Base-by-base conservation (phyloP, 2,113 vertebrate species). In the Hippoglossus stenolepis region DNA sequence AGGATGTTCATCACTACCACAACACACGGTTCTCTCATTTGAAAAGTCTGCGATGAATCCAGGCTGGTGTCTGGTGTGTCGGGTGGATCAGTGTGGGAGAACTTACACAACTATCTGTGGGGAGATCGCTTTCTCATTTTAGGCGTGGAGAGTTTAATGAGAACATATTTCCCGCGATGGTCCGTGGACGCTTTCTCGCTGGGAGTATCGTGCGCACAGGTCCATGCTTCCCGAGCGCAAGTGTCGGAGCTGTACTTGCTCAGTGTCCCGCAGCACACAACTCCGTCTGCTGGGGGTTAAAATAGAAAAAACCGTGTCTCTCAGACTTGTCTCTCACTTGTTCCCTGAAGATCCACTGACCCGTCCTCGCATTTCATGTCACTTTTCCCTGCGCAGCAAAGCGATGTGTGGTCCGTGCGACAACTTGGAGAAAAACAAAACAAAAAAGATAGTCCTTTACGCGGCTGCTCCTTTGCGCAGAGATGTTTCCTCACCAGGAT, bases 181-280 rank as follows among this genome's bases (percentile, higher is more conserved):
- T 84, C 47, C 65, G n/a, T 70, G 45, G 58, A 56, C 23, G 78
- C 57, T 24, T 47, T 54, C 61, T 43, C 10, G 49, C 17, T 76
- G 73, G 38, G 26, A 63, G 73, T 14, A 28, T 69, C 65, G 85
- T 75, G 77, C 77, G 60, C 69, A 79, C 77, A 58, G 59, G 78
- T 91, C 90, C 91, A 90, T 89, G 89, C 75, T 90, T 83, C 71
- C 74, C 53, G 12, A 56, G 45, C 45, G 62, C 15, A 60, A 76
- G 47, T 62, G 68, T 47, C 28, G 69, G 65, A 82, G 78, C 58
- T 24, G 62, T 3, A 43, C 80, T 82, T 62, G 24, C 61, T 80
- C 80, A 60, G 47, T 59, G 51, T 59, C 65, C 24, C 51, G 35
- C 20, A 2, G 11, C 21, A 18, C 17, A 53, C 40, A 13, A 0